These are phyloP conservation scores for Patella caerulea DNA, from an alignment of 2,888 invertebrate species.

Conservation along the genomic window DNA sequence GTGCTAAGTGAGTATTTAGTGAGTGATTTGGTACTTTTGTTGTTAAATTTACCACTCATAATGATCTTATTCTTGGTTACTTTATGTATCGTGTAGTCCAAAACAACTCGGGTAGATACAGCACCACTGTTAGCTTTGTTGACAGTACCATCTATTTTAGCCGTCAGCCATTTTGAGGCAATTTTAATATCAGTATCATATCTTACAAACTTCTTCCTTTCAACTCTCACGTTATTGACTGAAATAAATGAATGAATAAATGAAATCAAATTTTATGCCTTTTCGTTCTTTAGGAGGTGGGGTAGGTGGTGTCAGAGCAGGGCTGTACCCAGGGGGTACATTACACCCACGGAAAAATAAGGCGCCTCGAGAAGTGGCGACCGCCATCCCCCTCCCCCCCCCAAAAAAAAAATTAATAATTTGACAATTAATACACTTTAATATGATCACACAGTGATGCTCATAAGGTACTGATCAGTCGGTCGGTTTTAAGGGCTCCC, in stretches of 20 bases:
- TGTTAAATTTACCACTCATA: slow-evolving; percentile 39
- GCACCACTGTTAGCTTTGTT: slow-evolving; percentile 13
- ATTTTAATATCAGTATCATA: slow-evolving; percentile 27
- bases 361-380: no score
- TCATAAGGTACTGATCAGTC: no score
- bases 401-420: no score
- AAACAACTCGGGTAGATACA: slow-evolving; percentile 24
- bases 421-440: no score
- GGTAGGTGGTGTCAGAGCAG: background rate
- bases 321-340: no score
- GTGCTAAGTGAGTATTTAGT: slow-evolving; percentile 38
- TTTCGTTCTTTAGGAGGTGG: background rate
- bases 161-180: slow-evolving; percentile 27
- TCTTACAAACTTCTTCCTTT: slow-evolving; percentile 16
- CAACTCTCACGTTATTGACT: slow-evolving; percentile 17
- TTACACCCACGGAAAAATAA: no score
- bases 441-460: no score
- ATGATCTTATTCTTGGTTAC: slow-evolving; percentile 43
- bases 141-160: slow-evolving; percentile 22
- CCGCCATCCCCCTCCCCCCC: no score
- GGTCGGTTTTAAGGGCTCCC: no score
- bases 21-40: slow-evolving; percentile 38
- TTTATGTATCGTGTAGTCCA: slow-evolving; percentile 47
- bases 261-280: background rate
- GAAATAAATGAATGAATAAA: background rate